phyloP scores from a whole-genome alignment of 2,888 invertebrate species.

The Parnassius smintheus region DNA sequence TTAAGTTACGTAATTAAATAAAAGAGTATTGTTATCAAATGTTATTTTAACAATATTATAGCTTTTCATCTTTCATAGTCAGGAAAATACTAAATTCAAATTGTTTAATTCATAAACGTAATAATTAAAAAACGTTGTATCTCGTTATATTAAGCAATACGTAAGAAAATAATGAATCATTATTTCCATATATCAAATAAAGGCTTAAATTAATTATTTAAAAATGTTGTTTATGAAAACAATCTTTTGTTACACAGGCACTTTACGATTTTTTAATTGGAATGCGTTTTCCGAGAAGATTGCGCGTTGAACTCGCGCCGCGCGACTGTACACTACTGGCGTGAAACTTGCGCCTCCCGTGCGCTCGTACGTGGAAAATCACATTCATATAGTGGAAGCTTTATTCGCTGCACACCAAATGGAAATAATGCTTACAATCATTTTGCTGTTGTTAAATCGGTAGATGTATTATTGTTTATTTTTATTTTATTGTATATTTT shows the following conservation, averaged over 20 bases:
- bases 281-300: conserved; percentile 21
- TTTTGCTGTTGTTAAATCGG: too few species aligned
- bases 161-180: too few species aligned
- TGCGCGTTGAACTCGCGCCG: conserved; percentile 60
- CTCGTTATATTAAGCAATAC: too few species aligned
- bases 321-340: conserved; percentile 62
- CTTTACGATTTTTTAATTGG: conserved; percentile 9
- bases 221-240: too few species aligned
- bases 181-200: too few species aligned
- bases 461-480: too few species aligned
- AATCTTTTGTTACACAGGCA: conserved; percentile 19
- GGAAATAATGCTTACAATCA: neutral
- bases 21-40: neutral
- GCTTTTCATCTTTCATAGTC: neutral
- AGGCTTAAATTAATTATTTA: too few species aligned
- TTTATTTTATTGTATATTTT: too few species aligned
- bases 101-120: too few species aligned
- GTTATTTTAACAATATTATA: neutral
- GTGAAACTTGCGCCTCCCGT: conserved; percentile 54
- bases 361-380: conserved; percentile 69
- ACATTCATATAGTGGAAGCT: conserved; percentile 28
- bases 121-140: too few species aligned
- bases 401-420: conserved; percentile 29
- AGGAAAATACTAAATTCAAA: too few species aligned
- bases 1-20: too few species aligned